Evolutionary conservation across 2,888 invertebrate genomes (phyloP).

Genomic region (Stenodera caucasica): DNA sequence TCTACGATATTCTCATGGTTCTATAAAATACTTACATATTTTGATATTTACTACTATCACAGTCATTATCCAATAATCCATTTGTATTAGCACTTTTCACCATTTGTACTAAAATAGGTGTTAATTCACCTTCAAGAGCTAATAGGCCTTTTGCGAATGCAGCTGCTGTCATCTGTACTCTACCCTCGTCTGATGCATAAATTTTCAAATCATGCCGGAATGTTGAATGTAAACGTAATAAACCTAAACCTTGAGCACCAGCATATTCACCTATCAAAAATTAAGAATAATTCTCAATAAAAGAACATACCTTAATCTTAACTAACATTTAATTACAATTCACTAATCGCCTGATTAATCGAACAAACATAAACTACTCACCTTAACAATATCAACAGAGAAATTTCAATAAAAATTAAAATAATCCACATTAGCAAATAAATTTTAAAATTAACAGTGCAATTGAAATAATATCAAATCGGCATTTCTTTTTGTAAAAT

Average conservation of each 20-base stretch:
- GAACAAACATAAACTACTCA: constrained; percentile 9
- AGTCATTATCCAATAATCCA: constrained; percentile 96
- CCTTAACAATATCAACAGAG: background rate
- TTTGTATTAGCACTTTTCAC: constrained; percentile 99
- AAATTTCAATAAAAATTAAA: constrained; percentile 4
- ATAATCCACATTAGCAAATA: constrained; percentile 27
- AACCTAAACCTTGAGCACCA: constrained; percentile 92
- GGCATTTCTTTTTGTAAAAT: constrained; percentile 24
- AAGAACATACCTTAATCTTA: too few species aligned
- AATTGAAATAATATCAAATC: constrained; percentile 24
- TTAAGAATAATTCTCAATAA: background rate
- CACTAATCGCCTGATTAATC: background rate
- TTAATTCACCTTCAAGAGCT: constrained; percentile 96
- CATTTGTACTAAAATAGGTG: constrained; percentile 99
- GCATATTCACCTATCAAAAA: constrained; percentile 71
- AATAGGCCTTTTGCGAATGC: constrained; percentile 98
- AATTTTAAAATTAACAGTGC: constrained; percentile 26
- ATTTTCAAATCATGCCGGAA: constrained; percentile 99
- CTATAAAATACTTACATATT: constrained; percentile 72
- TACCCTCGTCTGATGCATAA: constrained; percentile 98
- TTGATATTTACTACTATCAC: constrained; percentile 94
- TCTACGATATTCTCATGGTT: constrained; percentile 9
- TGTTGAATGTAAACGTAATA: constrained; percentile 94
- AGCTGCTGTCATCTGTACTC: constrained; percentile 99
- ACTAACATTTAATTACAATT: background rate